A percentile compares a stretch with the other conserved stretches of the same genome.
These are phyloP conservation scores for Podarcis lilfordi DNA, from an alignment of 2,797 vertebrate species.

Conservation along the genomic window DNA sequence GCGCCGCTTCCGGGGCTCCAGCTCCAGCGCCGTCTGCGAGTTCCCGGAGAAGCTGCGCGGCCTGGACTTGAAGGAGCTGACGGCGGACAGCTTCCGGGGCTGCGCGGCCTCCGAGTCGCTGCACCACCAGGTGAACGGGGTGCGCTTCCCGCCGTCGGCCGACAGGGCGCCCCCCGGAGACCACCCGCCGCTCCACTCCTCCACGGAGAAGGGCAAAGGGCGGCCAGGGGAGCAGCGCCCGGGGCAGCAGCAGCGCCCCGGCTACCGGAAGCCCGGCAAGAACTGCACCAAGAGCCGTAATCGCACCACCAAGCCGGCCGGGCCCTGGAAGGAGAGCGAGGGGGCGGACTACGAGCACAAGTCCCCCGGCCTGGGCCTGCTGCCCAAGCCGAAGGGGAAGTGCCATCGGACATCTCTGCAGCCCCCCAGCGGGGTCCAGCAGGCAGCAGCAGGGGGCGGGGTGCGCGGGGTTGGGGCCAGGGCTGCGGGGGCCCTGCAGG, in stretches of 20 bases:
- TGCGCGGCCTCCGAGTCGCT: conserved; percentile 91
- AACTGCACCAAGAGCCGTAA: conserved; percentile 92
- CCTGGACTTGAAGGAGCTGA: conserved; percentile 91
- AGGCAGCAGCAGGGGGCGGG: conserved; percentile 85
- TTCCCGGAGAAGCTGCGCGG: conserved; percentile 82
- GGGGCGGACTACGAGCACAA: conserved; percentile 93
- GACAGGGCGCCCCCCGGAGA: conserved; percentile 85
- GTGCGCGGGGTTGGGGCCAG: conserved; percentile 55
- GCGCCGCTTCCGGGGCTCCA: conserved; percentile 92
- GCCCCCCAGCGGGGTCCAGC: conserved; percentile 94
- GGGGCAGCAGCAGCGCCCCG: conserved; percentile 78
- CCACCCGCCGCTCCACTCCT: conserved; percentile 77
- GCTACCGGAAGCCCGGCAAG: conserved; percentile 84
- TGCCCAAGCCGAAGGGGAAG: conserved; percentile 93
- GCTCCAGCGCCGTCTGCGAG: conserved; percentile 88
- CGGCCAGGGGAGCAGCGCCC: conserved; percentile 74
- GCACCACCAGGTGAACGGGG: conserved; percentile 89
- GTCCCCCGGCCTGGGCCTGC: conserved; percentile 78
- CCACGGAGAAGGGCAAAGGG: conserved; percentile 74
- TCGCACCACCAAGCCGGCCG: conserved; percentile 73
- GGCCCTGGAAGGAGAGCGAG: conserved; percentile 83
- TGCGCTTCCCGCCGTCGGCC: conserved; percentile 83
- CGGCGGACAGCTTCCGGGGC: conserved; percentile 89
- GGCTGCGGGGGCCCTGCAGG: conserved; percentile 1
- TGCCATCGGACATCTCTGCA: conserved; percentile 92